Evolutionary conservation across 2,888 invertebrate genomes (phyloP).

Genomic region (Rhopalosiphum nymphaeae): DNA sequence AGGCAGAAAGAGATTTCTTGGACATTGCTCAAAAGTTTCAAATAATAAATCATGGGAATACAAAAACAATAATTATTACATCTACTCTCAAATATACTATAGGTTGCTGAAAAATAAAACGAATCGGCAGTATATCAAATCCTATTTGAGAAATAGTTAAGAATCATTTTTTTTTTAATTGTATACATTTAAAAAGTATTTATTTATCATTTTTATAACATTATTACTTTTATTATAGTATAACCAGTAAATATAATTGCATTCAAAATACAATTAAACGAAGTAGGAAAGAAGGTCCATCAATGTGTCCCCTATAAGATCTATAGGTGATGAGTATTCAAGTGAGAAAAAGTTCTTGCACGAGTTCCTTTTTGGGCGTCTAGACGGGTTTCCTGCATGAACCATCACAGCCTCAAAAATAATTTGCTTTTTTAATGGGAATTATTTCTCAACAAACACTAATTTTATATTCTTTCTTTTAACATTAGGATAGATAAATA

Average conservation of each 20-base stretch:
- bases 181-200: not conserved
- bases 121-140: not conserved
- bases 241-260: not conserved
- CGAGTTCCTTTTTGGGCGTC: not conserved
- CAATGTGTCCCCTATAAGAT: not conserved
- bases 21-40: conserved; percentile 33
- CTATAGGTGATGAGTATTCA: not conserved
- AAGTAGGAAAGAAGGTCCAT: not conserved
- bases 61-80: conserved; percentile 43
- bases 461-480: no score
- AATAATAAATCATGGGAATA: conserved; percentile 46
- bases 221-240: not conserved
- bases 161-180: not conserved
- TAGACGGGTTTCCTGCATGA: not conserved
- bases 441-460: no score
- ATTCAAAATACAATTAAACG: not conserved
- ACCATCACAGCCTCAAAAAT: not conserved
- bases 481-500: no score
- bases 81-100: not conserved
- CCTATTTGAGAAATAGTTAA: not conserved
- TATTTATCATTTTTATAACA: not conserved
- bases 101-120: conserved; percentile 8
- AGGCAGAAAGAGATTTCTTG: conserved; percentile 50
- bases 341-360: not conserved
- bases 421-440: not conserved